Evolutionary conservation across 2,797 vertebrate genomes (phyloP), one percentile per base, ranked within the genome.

Genomic region (Botia kubotai): DNA sequence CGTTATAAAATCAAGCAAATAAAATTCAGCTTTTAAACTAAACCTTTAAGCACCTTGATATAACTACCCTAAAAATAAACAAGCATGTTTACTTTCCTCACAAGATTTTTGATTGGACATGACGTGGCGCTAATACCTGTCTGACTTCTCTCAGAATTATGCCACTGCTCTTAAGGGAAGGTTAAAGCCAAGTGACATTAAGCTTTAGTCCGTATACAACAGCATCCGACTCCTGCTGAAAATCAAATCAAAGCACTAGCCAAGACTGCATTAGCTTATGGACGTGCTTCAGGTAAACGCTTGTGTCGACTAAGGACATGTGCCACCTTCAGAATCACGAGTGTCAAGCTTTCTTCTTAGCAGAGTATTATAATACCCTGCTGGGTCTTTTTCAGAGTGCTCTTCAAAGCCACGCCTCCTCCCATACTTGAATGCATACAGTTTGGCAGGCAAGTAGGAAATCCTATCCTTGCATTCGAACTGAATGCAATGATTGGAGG

Each of bases 111-210:
- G 10, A 83, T 79, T 84, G 75, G 55, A 85, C 79, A 71, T 84
- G 81, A 81, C 55, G 10, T 46, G 43, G 43, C 8, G 43, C 43
- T 46, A 46, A 46, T 11, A 39, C 36, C 36, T 6, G 7, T n/a
- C 14, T 82, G 80, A 84, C 48, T 78, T 50, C 52, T 57, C 66
- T n/a, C 79, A 67, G 67, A 84, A 84, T 84, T 77, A 72, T 71
- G 36, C 70, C 80, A 67, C 16, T 57, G 72, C 81, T 81, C 17
- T 79, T 84, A 26, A 75, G 52, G 36, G 46, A 48, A 66, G 66
- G 72, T 78, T 83, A 82, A 79, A 68, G 12, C 74, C 62, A 80
- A 74, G 73, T 80, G 74, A 82, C 82, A 77, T 83, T 79, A 78
- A 81, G 48, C 71, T 68, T 83, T 53, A 72, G 58, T 60, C 74